These are phyloP conservation scores for Dolichotis patagonum DNA, from an alignment of 2,113 vertebrate species.

Conservation along the genomic window DNA sequence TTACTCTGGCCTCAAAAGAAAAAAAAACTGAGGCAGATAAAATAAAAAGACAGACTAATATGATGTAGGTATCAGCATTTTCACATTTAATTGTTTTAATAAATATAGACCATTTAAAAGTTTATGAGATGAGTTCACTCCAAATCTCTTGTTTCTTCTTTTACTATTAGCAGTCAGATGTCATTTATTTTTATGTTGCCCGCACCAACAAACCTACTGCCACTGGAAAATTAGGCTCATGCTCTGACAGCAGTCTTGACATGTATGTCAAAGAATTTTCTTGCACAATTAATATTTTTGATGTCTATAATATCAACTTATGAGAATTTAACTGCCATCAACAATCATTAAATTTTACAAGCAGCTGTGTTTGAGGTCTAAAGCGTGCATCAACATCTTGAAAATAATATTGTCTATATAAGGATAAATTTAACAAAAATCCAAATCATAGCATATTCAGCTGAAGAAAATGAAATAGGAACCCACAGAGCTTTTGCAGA, in stretches of 20 bases:
- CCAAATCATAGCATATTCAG: slow-evolving; percentile 80
- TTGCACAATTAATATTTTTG: slow-evolving; percentile 46
- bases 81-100: neutral
- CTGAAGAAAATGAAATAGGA: slow-evolving; percentile 85
- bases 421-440: slow-evolving; percentile 74
- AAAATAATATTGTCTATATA: slow-evolving; percentile 62
- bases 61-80: neutral
- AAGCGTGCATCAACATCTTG: slow-evolving; percentile 45
- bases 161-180: neutral
- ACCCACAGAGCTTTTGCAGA: slow-evolving; percentile 79
- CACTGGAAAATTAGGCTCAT: slow-evolving; percentile 28
- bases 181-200: neutral
- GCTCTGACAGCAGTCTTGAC: neutral
- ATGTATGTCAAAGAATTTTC: slow-evolving; percentile 59
- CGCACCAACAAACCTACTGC: neutral
- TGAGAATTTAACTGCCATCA: slow-evolving; percentile 62
- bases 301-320: slow-evolving; percentile 58
- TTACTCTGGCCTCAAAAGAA: neutral
- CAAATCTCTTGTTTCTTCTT: slow-evolving; percentile 22
- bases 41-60: neutral
- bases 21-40: neutral
- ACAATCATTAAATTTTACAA: slow-evolving; percentile 71
- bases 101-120: neutral
- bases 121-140: neutral
- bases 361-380: slow-evolving; percentile 61